phyloP scores from a whole-genome alignment of 2,888 invertebrate species.

The Apocheima hispidaria region DNA sequence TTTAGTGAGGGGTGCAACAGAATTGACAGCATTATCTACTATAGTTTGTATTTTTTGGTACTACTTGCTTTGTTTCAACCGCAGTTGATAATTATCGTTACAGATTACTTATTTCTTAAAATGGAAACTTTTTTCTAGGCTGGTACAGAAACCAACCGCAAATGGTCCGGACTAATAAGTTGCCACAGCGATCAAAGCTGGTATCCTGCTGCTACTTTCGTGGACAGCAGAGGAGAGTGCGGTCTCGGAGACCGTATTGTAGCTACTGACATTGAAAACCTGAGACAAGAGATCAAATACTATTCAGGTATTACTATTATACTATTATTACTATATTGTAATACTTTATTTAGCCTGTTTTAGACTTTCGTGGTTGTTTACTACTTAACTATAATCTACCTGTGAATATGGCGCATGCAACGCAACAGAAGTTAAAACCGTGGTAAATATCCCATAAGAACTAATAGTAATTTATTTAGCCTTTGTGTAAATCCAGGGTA shows the following conservation, averaged over 20 bases:
- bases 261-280: constrained; percentile 83
- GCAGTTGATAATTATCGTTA: background rate
- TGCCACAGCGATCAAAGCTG: constrained; percentile 89
- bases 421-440: too few relatives aligned
- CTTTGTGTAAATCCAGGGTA: too few relatives aligned
- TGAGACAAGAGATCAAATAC: constrained; percentile 80
- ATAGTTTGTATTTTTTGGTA: too few relatives aligned
- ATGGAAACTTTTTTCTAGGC: constrained; percentile 44
- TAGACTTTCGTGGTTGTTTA: too few relatives aligned
- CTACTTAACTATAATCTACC: too few relatives aligned
- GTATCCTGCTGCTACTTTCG: constrained; percentile 90
- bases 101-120: background rate
- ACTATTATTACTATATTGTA: background rate
- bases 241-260: constrained; percentile 74
- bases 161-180: constrained; percentile 89
- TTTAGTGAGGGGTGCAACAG: too few relatives aligned
- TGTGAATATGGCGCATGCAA: too few relatives aligned
- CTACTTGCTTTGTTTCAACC: too few relatives aligned
- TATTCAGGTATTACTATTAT: constrained; percentile 74
- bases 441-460: too few relatives aligned
- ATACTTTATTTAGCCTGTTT: too few relatives aligned
- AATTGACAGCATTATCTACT: too few relatives aligned
- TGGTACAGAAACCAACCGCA: constrained; percentile 50
- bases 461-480: too few relatives aligned
- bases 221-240: constrained; percentile 86